Evolutionary conservation across 2,113 vertebrate genomes (phyloP), one percentile per base, ranked within the genome.

Genomic region (Cnemophilus loriae): DNA sequence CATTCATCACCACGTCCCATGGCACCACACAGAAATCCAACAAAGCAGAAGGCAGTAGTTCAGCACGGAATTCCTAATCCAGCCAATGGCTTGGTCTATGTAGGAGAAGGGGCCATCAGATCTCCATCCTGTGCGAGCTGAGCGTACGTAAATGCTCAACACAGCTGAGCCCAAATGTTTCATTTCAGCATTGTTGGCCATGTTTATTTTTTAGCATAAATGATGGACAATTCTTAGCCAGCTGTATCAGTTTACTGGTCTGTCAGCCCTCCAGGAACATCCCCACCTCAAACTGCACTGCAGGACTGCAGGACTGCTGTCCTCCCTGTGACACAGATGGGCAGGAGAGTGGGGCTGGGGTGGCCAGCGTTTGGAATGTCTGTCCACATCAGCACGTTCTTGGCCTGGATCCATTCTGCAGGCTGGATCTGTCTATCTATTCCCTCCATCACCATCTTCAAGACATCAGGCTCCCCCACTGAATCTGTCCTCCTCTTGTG

Each of bases 291-390:
- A 53, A 28, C 12, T 50, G 55, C 49, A 41, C 7, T 30, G 52
- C 61, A 64, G 47, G 73, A 24, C 64, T 81, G 33, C 44, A 73
- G 2, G 16, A n/a, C 19, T 77, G 28, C 57, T 74, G 46, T 52
- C 27, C 33, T 71, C 41, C 53, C 83, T 24, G 5, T 14, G 53
- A 42, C 1, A 1, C 42, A 47, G n/a, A 49, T 13, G 32, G 57
- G 10, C 33, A 39, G 27, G 13, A 93, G 15, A 57, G 16, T 3
- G 8, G 10, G 12, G 7, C 10, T 60, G 24, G 32, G 53, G n/a
- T 64, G 41, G 32, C 22, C 57, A 60, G 0, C 0, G 0, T 4
- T 30, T 44, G 70, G n/a, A 71, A 67, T 1, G 0, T 9, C 22
- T 68, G 19, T 37, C 42, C 63, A 39, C 26, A 76, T 7, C 30